A percentile compares a stretch with the other conserved stretches of the same genome.
These are phyloP conservation scores for Ailurus styani DNA, from an alignment of 2,113 vertebrate genomes.

Conservation along the genomic window DNA sequence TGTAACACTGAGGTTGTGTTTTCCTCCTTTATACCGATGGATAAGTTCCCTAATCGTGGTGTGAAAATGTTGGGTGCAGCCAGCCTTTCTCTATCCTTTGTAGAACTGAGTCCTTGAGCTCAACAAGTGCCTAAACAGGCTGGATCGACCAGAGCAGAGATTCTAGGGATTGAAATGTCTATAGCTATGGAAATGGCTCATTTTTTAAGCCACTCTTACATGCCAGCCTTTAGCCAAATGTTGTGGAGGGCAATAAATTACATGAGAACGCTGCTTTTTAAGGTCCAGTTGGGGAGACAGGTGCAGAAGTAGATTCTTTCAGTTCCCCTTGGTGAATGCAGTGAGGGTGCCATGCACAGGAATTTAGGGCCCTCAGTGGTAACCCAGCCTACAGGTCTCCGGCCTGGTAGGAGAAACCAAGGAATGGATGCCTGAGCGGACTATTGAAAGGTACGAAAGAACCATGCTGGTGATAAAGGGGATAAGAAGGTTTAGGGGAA, in stretches of 20 bases:
- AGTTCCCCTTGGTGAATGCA: neutral
- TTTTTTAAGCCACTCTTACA: neutral
- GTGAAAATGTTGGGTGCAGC: rapidly evolving
- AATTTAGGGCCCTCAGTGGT: no score
- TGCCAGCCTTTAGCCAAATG: neutral
- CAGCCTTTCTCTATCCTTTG: neutral
- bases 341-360: no score
- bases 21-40: neutral
- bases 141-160: neutral
- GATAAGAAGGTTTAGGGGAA: neutral
- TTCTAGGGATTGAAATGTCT: no score
- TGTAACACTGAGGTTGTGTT: no score
- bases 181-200: neutral
- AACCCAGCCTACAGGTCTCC: no score
- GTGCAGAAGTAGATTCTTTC: neutral
- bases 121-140: neutral
- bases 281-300: neutral
- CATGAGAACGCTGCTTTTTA: neutral
- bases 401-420: neutral
- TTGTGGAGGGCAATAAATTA: neutral
- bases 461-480: neutral
- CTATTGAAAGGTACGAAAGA: neutral
- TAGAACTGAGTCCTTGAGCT: neutral
- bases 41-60: neutral
- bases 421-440: neutral